These are phyloP conservation scores for Limosa lapponica DNA, from an alignment of 2,797 vertebrate genomes.

Conservation along the genomic window DNA sequence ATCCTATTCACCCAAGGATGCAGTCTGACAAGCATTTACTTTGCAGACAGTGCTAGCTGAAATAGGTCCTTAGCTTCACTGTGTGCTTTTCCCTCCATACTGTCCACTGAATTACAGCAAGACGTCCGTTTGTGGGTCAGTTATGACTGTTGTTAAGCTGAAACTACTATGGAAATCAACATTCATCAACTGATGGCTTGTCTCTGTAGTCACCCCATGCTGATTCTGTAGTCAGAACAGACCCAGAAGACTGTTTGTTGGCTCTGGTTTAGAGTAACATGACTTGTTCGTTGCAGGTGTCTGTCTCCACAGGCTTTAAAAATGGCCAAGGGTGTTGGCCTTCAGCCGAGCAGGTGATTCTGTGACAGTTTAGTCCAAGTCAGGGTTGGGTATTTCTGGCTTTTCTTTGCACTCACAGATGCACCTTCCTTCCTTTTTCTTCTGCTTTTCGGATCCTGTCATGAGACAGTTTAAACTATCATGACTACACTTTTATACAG, in stretches of 20 bases:
- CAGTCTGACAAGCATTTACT: not conserved
- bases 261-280: not conserved
- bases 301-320: not conserved
- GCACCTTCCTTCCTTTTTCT: not conserved
- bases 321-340: not conserved
- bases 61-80: not conserved
- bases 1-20: not conserved
- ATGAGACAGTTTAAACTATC: not conserved
- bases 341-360: not conserved
- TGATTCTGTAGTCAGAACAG: not conserved
- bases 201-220: not conserved
- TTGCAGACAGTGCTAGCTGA: not conserved
- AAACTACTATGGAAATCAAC: not conserved
- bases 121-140: not conserved
- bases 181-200: not conserved
- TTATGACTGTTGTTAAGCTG: not conserved
- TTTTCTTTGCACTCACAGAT: not conserved
- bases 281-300: not conserved
- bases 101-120: not conserved
- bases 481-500: not conserved
- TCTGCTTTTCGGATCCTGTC: not conserved
- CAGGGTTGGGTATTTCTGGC: not conserved
- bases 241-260: not conserved
- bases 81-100: not conserved
- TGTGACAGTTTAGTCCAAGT: not conserved